Conservation (phyloP, 2,797 vertebrate genomes). For the Pseudochaenichthys georgianus region DNA sequence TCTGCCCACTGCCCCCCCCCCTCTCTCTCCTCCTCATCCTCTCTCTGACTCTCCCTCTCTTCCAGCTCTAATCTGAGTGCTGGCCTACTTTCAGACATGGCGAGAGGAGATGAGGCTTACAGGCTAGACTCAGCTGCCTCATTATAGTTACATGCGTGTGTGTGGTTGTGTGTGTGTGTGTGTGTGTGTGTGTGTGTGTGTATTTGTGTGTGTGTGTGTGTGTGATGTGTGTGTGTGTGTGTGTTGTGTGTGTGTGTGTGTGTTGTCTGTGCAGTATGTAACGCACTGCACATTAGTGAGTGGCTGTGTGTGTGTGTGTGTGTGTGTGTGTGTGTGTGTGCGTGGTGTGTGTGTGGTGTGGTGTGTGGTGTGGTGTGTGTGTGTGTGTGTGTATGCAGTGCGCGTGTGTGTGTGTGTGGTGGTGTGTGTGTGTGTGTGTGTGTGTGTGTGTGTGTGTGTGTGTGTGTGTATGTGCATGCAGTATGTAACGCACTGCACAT, state of each 20-base stretch:
- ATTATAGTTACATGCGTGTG: slow-evolving; percentile 75
- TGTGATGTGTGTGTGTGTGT: too few species aligned
- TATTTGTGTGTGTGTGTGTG: slow-evolving; percentile 41
- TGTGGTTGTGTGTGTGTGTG: slow-evolving; percentile 45
- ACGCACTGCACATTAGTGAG: too few species aligned
- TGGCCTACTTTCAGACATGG: slow-evolving; percentile 84
- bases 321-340: too few species aligned
- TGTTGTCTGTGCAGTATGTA: too few species aligned
- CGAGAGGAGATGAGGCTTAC: slow-evolving; percentile 75
- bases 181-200: too few species aligned
- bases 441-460: too few species aligned
- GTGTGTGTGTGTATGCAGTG: too few species aligned
- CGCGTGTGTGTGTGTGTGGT: too few species aligned
- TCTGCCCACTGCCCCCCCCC: neutral
- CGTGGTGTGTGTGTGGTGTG: too few species aligned
- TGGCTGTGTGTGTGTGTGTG: too few species aligned
- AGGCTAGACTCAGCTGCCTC: slow-evolving; percentile 83
- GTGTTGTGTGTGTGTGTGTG: too few species aligned
- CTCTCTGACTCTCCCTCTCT: slow-evolving; percentile 41
- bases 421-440: slow-evolving; percentile 43
- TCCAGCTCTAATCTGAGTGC: slow-evolving; percentile 60
- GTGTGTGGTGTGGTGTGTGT: too few species aligned
- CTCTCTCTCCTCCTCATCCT: slow-evolving; percentile 22
- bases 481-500: slow-evolving; percentile 35
- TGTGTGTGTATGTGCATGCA: slow-evolving; percentile 36